A percentile compares a stretch with the other conserved stretches of the same genome.
Conservation (phyloP, 1,140 invertebrate genomes). For the Parapsyche elsis region DNA sequence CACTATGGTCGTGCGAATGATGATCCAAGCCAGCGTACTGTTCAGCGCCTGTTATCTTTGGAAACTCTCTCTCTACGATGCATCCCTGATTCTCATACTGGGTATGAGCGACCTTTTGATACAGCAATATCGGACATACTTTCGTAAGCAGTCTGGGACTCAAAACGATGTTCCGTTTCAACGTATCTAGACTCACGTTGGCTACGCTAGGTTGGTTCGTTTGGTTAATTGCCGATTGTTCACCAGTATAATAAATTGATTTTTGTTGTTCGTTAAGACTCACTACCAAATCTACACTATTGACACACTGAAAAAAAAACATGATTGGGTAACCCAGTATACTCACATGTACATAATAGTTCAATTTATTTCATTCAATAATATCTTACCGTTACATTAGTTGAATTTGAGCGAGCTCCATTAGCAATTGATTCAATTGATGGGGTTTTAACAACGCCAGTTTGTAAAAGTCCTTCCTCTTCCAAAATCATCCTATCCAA, state of each 20-base stretch:
- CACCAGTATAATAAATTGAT: slow-evolving; percentile 58
- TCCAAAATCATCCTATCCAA: slow-evolving; percentile 68
- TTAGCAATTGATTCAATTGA: slow-evolving; percentile 44
- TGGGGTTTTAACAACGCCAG: slow-evolving; percentile 39
- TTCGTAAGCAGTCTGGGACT: slow-evolving; percentile 64
- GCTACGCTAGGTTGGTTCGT: slow-evolving; percentile 41
- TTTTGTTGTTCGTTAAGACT: slow-evolving; percentile 63
- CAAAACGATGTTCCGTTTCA: slow-evolving; percentile 56
- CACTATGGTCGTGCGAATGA: background rate
- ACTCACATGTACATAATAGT: background rate
- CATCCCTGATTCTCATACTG: slow-evolving; percentile 69
- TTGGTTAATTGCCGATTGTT: slow-evolving; percentile 48
- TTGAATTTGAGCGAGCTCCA: slow-evolving; percentile 58
- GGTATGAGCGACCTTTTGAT: slow-evolving; percentile 70
- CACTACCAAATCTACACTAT: slow-evolving; percentile 63
- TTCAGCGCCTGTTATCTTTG: slow-evolving; percentile 54
- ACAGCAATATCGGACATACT: slow-evolving; percentile 74
- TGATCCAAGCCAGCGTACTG: slow-evolving; percentile 18
- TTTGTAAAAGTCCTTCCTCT: slow-evolving; percentile 19
- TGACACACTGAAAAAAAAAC: slow-evolving; percentile 64
- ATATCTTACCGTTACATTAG: slow-evolving; percentile 66
- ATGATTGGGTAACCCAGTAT: slow-evolving; percentile 7
- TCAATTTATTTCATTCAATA: too few species aligned
- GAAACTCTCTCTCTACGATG: slow-evolving; percentile 63
- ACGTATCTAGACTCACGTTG: slow-evolving; percentile 33